phyloP scores from a whole-genome alignment of 2,888 invertebrate genomes.

The Drosophila atroscutellata region DNA sequence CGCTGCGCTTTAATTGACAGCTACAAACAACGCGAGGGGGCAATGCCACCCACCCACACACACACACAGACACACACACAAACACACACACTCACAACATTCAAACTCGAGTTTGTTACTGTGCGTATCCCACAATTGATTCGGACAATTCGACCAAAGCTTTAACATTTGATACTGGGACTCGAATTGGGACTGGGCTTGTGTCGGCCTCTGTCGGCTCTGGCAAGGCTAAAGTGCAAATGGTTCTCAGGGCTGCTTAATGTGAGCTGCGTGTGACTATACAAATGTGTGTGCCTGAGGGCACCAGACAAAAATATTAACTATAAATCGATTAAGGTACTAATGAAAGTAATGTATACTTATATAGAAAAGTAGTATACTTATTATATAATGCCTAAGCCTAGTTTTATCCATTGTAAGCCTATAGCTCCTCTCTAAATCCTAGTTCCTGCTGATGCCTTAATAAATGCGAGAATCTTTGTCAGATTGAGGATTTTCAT shows the following conservation, averaged over 20 bases:
- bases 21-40: slow-evolving; percentile 72
- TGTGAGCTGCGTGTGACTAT: slow-evolving; percentile 17
- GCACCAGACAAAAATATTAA: slow-evolving; percentile 36
- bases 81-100: slow-evolving; percentile 9
- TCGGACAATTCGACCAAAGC: slow-evolving; percentile 70
- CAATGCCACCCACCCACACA: slow-evolving; percentile 71
- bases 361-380: too few relatives aligned
- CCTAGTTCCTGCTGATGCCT: too few relatives aligned
- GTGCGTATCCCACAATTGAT: slow-evolving; percentile 79
- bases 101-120: slow-evolving; percentile 62
- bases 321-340: background rate
- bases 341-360: background rate
- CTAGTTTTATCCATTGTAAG: background rate
- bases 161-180: slow-evolving; percentile 17
- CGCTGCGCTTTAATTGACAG: slow-evolving; percentile 74
- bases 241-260: slow-evolving; percentile 48
- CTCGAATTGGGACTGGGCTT: background rate
- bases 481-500: too few relatives aligned
- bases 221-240: slow-evolving; percentile 66
- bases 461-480: too few relatives aligned
- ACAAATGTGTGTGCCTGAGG: background rate
- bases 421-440: background rate
- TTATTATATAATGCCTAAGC: background rate
- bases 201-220: slow-evolving; percentile 17
- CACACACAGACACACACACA: slow-evolving; percentile 9